Percentiles rank a stretch among this genome's conserved stretches.
Evolutionary conservation across 2,888 invertebrate genomes (phyloP).

Genomic region (Perdita meconis): DNA sequence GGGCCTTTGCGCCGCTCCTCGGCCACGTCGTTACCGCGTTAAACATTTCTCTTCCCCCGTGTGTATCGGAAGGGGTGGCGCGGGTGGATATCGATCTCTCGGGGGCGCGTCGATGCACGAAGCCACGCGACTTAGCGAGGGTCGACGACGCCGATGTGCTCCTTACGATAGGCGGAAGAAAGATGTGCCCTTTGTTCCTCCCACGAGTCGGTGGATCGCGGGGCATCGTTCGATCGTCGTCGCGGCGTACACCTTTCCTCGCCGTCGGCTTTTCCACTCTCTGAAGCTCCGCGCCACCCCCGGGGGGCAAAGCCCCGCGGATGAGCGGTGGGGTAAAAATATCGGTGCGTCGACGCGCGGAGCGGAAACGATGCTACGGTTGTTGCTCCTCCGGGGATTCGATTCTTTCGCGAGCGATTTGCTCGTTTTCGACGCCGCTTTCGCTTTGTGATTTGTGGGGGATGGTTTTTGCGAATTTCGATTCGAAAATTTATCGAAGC

Average conservation of each 20-base stretch:
- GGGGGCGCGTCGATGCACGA: slow-evolving; percentile 7
- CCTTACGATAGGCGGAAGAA: slow-evolving; percentile 51
- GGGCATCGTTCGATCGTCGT: slow-evolving; percentile 33
- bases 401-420: too few species aligned
- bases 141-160: slow-evolving; percentile 26
- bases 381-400: not conserved
- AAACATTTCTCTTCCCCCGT: slow-evolving; percentile 60
- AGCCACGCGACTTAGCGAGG: slow-evolving; percentile 47
- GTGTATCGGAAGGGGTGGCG: slow-evolving; percentile 42
- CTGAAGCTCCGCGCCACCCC: not conserved
- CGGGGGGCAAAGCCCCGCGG: not conserved
- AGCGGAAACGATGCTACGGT: not conserved
- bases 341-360: slow-evolving; percentile 15
- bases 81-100: slow-evolving; percentile 59
- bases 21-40: slow-evolving; percentile 63
- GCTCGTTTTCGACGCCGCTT: too few species aligned
- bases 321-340: slow-evolving; percentile 16
- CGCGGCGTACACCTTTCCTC: slow-evolving; percentile 5
- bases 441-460: too few species aligned
- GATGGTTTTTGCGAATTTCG: too few species aligned
- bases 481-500: too few species aligned
- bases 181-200: slow-evolving; percentile 36
- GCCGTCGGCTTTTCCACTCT: not conserved
- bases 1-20: slow-evolving; percentile 63
- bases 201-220: slow-evolving; percentile 26